Base-by-base conservation (phyloP, 92 coral and sea anemone genomes). In the Diadumene lineata region DNA sequence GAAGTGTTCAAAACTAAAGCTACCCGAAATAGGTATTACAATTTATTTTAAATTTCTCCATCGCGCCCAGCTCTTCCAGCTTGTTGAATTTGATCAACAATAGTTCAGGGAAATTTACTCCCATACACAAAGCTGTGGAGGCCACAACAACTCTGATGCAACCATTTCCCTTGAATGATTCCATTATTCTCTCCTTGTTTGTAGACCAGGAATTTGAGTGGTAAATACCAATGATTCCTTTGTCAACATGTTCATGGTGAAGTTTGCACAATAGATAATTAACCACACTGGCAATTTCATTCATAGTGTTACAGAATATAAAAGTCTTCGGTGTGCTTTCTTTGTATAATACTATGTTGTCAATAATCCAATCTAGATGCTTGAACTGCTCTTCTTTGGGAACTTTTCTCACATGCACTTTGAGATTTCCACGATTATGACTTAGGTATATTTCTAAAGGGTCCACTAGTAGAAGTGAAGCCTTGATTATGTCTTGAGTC, bases 21-120 rank as follows among this genome's bases (percentile, higher is more conserved):
- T 43, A 64, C 88, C 53, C 67, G 72, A 51, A 84, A 84, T 67
- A 68, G 80, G 79, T 73, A 44, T 11, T 38, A 38, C 48, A 38
- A 38, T n/a, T n/a, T n/a, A n/a, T n/a, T n/a, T n/a, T n/a, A n/a
- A n/a, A n/a, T 78, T 27, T 79, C 21, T n/a, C 92, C 92, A 87
- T 87, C 81, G 32, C 89, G 60, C 9, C 89, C 89, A 19, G 89
- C 85, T 68, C 85, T 38, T 58, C 85, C 82, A 30, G 89, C 81
- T 53, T 85, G 72, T 32, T 85, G 89, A 56, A 73, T 78, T 46
- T 85, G 75, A 53, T 80, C 85, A 11, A 80, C 32, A 11, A 85
- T 44, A 43, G 73, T 43, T 64, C 85, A 13, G 68, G 82, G 44
- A 85, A 80, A 60, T 80, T 80, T 23, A 68, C 81, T 28, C 87